These are phyloP conservation scores for Brachionus rotundiformis DNA, from an alignment of 1,140 invertebrate genomes.

Conservation along the genomic window DNA sequence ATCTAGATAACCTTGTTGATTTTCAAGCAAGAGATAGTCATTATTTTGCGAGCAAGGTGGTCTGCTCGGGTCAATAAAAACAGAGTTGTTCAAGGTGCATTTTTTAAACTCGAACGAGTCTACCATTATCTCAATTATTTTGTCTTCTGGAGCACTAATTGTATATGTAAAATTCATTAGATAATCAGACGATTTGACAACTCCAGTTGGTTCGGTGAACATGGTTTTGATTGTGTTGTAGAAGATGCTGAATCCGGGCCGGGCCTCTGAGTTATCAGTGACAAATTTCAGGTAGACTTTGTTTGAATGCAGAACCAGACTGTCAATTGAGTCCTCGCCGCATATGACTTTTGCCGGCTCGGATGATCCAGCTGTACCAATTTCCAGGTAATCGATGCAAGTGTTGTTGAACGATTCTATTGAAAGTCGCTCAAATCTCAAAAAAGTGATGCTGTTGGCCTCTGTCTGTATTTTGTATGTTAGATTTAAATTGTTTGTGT, in stretches of 20 bases:
- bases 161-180: constrained; percentile 24
- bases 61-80: not conserved
- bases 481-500: constrained; percentile 43
- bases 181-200: constrained; percentile 22
- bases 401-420: constrained; percentile 24
- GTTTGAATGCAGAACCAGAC: constrained; percentile 20
- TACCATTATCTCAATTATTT: constrained; percentile 26
- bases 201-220: constrained; percentile 4
- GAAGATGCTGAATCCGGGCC: constrained; percentile 22
- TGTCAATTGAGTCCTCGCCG: constrained; percentile 3
- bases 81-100: not conserved
- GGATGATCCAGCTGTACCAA: not conserved
- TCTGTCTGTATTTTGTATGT: constrained; percentile 33
- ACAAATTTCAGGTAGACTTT: constrained; percentile 36
- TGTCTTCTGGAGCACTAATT: constrained; percentile 14
- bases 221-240: constrained; percentile 43
- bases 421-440: constrained; percentile 37
- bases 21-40: constrained; percentile 25
- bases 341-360: not conserved
- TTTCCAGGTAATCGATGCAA: constrained; percentile 45
- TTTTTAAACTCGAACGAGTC: constrained; percentile 37
- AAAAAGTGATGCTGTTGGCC: constrained; percentile 13
- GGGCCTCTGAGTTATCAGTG: constrained; percentile 5
- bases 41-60: constrained; percentile 21
- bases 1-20: constrained; percentile 3